Percentiles rank a stretch among this genome's conserved stretches.
Conservation (phyloP, 1,140 invertebrate species). For the Prorops nasuta region DNA sequence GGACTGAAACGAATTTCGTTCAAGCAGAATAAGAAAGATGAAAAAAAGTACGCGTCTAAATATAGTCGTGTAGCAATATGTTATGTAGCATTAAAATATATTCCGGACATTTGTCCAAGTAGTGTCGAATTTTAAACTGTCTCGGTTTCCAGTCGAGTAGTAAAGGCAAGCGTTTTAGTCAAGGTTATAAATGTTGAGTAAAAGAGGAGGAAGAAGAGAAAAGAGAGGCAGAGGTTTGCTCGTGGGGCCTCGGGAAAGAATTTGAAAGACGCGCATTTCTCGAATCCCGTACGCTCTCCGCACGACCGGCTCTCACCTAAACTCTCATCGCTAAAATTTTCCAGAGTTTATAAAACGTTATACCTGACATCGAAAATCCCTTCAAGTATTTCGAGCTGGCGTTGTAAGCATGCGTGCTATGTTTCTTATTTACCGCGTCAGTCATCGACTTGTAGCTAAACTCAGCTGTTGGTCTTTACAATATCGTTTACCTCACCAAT, state of each 20-base stretch:
- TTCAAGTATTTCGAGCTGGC: slow-evolving; percentile 22
- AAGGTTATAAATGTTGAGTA: too few species aligned
- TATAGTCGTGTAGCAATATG: too few species aligned
- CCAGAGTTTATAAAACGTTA: slow-evolving; percentile 24
- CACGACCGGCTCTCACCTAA: slow-evolving; percentile 10
- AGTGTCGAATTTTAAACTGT: too few species aligned
- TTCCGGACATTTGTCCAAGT: too few species aligned
- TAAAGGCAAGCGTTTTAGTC: too few species aligned
- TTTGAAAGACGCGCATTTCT: slow-evolving; percentile 21
- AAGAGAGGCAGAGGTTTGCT: slow-evolving; percentile 5
- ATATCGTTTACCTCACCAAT: too few species aligned
- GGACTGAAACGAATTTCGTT: too few species aligned
- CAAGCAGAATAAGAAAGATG: too few species aligned
- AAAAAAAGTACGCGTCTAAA: too few species aligned
- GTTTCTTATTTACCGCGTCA: background rate
- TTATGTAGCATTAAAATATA: too few species aligned
- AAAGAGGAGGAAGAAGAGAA: background rate
- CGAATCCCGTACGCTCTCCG: slow-evolving; percentile 19
- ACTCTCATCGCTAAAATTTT: slow-evolving; percentile 7
- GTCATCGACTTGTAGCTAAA: background rate
- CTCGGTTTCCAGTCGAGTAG: too few species aligned
- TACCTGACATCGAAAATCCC: slow-evolving; percentile 19
- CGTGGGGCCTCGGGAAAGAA: slow-evolving; percentile 29
- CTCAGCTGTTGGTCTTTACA: too few species aligned
- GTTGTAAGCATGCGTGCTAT: slow-evolving; percentile 8